phyloP scores from a whole-genome alignment of 2,797 vertebrate genomes.

The Gadopsis bispinosus region DNA sequence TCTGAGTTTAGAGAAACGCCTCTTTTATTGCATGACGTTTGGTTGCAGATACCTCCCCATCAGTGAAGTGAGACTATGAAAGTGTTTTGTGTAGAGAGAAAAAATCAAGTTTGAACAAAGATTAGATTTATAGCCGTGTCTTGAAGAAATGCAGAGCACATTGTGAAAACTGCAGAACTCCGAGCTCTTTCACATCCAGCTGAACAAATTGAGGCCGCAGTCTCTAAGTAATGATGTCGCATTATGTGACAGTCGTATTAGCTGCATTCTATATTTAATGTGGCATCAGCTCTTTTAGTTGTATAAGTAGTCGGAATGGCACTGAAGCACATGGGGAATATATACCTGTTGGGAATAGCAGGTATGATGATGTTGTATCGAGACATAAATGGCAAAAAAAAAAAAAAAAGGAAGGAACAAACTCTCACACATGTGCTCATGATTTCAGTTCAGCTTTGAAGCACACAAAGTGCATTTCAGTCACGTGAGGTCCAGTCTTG shows the following conservation, averaged over 20 bases:
- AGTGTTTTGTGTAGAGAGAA: constrained; percentile 24
- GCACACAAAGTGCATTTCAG: not conserved
- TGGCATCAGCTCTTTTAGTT: constrained; percentile 12
- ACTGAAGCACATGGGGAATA: constrained; percentile 11
- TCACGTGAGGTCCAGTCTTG: constrained; percentile 9
- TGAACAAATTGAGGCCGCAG: constrained; percentile 31
- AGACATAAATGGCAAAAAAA: not conserved
- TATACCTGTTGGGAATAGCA: constrained; percentile 11
- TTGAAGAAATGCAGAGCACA: constrained; percentile 27
- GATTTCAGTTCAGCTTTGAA: not conserved
- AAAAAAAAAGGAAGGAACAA: not conserved
- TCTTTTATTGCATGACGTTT: constrained; percentile 16
- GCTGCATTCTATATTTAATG: constrained; percentile 6
- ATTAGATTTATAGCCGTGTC: constrained; percentile 22
- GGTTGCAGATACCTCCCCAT: not conserved
- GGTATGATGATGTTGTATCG: not conserved
- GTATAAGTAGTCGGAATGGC: not conserved
- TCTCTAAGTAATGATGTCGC: constrained; percentile 8
- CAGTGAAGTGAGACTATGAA: constrained; percentile 34
- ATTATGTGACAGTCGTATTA: constrained; percentile 10
- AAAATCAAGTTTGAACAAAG: constrained; percentile 44
- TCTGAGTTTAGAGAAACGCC: constrained; percentile 8
- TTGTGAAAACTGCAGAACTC: constrained; percentile 1
- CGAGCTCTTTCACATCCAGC: not conserved
- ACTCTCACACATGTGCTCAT: not conserved